phyloP scores from a whole-genome alignment of 1,140 invertebrate species.

The Heterodera schachtii region DNA sequence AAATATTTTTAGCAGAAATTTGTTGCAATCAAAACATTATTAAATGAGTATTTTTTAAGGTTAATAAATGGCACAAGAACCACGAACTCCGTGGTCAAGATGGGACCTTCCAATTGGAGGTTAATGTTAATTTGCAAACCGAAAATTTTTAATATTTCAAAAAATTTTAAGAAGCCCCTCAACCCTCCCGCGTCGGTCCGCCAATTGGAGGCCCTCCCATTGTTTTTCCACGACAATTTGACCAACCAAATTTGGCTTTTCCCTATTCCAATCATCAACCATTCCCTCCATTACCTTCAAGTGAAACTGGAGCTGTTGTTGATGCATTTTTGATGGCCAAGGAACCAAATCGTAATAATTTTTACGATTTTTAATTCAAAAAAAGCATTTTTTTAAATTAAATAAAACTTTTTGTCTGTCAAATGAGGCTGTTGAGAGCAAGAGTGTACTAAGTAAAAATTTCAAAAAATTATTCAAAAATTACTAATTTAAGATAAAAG shows the following conservation, averaged over 20 bases:
- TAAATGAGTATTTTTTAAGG: no score
- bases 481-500: no score
- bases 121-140: not conserved
- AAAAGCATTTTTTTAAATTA: constrained; percentile 9
- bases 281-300: not conserved
- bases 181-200: no score
- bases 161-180: not conserved
- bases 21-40: not conserved
- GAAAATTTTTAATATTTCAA: not conserved
- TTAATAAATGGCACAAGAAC: constrained; percentile 21
- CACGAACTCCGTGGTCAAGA: constrained; percentile 19
- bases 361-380: not conserved
- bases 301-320: not conserved
- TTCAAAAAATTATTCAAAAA: no score
- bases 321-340: constrained; percentile 1
- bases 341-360: not conserved
- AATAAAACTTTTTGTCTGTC: not conserved
- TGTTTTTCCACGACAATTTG: not conserved
- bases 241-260: no score
- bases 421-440: no score
- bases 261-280: not conserved
- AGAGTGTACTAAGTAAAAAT: no score
- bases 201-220: not conserved
- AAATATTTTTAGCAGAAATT: not conserved
- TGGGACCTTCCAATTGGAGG: constrained; percentile 27